phyloP scores from a whole-genome alignment of 2,797 vertebrate species.

The Diglossa cyanea region DNA sequence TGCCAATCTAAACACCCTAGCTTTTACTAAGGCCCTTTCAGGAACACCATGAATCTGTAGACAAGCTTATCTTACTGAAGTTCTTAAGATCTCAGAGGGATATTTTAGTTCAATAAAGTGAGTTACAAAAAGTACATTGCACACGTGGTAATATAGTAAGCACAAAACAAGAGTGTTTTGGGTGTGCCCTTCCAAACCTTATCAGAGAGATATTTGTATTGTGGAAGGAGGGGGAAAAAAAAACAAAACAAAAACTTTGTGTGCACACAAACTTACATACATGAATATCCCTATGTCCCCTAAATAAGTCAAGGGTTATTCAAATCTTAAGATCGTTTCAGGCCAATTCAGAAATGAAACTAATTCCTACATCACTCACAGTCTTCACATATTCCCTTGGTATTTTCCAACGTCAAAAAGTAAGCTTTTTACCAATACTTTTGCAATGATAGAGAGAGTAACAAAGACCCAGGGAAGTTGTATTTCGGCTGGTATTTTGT shows the following conservation, averaged over 20 bases:
- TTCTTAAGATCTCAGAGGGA: not conserved
- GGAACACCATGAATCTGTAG: not conserved
- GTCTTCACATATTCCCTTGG: not conserved
- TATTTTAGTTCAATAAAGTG: not conserved
- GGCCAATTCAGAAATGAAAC: not conserved
- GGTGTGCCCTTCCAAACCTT: not conserved
- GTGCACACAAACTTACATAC: not conserved
- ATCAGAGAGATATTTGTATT: not conserved
- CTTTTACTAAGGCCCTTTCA: not conserved
- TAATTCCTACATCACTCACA: not conserved
- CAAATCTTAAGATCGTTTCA: not conserved
- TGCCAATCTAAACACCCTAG: not conserved
- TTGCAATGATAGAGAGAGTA: not conserved
- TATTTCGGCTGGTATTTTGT: constrained; percentile 24
- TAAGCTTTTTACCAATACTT: not conserved
- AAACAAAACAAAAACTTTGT: not conserved
- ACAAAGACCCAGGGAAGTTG: not conserved
- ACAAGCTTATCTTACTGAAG: not conserved
- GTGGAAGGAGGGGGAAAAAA: not conserved
- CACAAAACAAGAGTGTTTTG: not conserved
- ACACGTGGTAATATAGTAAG: not conserved
- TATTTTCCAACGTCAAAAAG: not conserved
- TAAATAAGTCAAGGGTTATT: not conserved
- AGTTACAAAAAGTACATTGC: not conserved
- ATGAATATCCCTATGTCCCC: not conserved